Evolutionary conservation across 2,888 invertebrate species (phyloP).

Genomic region (Cheiracanthium punctorium): DNA sequence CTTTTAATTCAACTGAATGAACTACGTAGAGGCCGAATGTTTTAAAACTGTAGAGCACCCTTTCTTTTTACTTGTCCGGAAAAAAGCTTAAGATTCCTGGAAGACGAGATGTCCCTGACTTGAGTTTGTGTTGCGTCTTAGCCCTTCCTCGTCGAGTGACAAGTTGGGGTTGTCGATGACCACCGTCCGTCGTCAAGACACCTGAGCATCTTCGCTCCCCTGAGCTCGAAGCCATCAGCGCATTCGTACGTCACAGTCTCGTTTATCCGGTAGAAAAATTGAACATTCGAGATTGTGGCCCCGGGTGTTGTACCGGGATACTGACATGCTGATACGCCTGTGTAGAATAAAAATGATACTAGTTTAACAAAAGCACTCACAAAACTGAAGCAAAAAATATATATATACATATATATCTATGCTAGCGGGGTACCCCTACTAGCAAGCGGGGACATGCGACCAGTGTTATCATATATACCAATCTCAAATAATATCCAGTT

Average conservation of each 20-base stretch:
- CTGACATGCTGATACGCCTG: conserved; percentile 87
- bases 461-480: no score
- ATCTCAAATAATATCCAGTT: no score
- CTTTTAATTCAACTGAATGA: background rate
- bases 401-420: no score
- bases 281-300: conserved; percentile 83
- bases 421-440: no score
- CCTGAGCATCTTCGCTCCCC: conserved; percentile 86
- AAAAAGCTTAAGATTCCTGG: conserved; percentile 39
- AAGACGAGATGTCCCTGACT: conserved; percentile 54
- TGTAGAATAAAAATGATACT: conserved; percentile 29
- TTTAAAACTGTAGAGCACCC: conserved; percentile 39
- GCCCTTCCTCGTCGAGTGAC: conserved; percentile 75
- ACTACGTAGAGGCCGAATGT: background rate
- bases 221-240: conserved; percentile 84
- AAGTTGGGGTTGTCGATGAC: conserved; percentile 89
- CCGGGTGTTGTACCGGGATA: conserved; percentile 91
- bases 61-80: conserved; percentile 38
- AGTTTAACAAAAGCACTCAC: no score
- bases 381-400: no score
- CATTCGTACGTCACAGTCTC: conserved; percentile 90
- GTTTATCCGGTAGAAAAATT: conserved; percentile 91
- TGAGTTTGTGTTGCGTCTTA: conserved; percentile 26
- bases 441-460: no score
- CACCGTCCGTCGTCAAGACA: conserved; percentile 89